Percentiles rank a stretch among this genome's conserved stretches.
phyloP scores from a whole-genome alignment of 2,888 invertebrate species.

The Coelogynopora nodosa region DNA sequence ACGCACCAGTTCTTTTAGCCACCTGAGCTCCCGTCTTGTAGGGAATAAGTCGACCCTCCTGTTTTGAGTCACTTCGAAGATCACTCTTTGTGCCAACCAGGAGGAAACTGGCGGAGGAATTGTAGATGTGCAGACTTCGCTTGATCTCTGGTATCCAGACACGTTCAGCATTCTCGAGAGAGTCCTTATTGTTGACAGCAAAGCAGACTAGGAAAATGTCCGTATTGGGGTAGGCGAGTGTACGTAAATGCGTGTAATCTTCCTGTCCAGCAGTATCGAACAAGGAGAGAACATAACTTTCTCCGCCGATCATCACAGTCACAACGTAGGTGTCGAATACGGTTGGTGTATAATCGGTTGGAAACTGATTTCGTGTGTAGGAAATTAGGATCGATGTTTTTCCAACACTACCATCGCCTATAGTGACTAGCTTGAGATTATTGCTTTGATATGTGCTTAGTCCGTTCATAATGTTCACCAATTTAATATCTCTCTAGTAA shows the following conservation, averaged over 20 bases:
- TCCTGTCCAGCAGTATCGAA: conserved; percentile 66
- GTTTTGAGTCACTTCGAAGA: conserved; percentile 63
- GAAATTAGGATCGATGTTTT: conserved; percentile 88
- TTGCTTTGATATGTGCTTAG: neutral
- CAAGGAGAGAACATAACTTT: neutral
- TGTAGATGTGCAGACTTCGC: conserved; percentile 21
- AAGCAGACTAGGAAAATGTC: conserved; percentile 89
- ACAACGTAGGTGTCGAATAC: conserved; percentile 87
- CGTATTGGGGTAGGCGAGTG: conserved; percentile 83
- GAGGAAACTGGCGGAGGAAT: conserved; percentile 61
- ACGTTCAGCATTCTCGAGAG: conserved; percentile 77
- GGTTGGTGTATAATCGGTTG: conserved; percentile 83
- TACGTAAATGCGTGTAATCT: conserved; percentile 80
- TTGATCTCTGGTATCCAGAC: conserved; percentile 80
- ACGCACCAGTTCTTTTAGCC: conserved; percentile 74
- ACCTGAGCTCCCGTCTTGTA: conserved; percentile 68
- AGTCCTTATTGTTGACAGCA: conserved; percentile 79
- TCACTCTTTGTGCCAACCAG: conserved; percentile 71
- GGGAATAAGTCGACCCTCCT: conserved; percentile 50
- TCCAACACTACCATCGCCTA: conserved; percentile 87
- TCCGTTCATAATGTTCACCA: too few species aligned
- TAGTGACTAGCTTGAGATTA: conserved; percentile 79
- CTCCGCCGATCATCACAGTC: neutral
- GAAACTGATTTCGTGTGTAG: conserved; percentile 86
- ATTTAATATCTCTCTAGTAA: too few species aligned